Conservation (phyloP, 1,140 invertebrate species). For the Drosophila azteca region DNA sequence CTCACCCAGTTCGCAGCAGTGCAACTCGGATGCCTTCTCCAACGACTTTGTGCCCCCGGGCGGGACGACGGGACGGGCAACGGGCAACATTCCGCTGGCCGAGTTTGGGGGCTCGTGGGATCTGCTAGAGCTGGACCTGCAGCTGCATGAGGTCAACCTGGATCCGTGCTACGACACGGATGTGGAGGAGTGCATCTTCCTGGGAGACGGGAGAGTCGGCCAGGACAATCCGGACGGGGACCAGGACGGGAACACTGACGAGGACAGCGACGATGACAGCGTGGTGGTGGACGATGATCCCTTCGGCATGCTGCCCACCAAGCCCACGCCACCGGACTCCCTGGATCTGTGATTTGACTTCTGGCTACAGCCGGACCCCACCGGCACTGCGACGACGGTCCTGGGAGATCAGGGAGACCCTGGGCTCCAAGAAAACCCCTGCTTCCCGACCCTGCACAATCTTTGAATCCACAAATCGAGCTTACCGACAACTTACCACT, state of each 20-base stretch:
- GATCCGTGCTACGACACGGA: constrained; percentile 84
- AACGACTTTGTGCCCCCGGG: constrained; percentile 77
- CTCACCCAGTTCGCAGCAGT: constrained; percentile 84
- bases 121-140: constrained; percentile 79
- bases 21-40: constrained; percentile 80
- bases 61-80: not conserved
- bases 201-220: constrained; percentile 77
- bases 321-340: constrained; percentile 82
- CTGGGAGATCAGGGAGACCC: too few relatives aligned
- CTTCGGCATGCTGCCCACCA: constrained; percentile 78
- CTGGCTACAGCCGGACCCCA: constrained; percentile 60
- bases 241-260: constrained; percentile 75
- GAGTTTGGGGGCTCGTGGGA: constrained; percentile 83
- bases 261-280: constrained; percentile 75
- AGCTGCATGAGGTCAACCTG: constrained; percentile 80
- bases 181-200: constrained; percentile 86
- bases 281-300: constrained; percentile 78
- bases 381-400: too few relatives aligned
- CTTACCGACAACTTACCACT: constrained; percentile 54
- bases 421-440: not conserved
- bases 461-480: constrained; percentile 55
- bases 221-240: constrained; percentile 42
- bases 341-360: constrained; percentile 84
- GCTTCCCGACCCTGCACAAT: constrained; percentile 45
- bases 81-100: constrained; percentile 64